A percentile compares a stretch with the other conserved stretches of the same genome.
Conservation (phyloP, 2,888 invertebrate species). For the Tubiluchus corallicola region DNA sequence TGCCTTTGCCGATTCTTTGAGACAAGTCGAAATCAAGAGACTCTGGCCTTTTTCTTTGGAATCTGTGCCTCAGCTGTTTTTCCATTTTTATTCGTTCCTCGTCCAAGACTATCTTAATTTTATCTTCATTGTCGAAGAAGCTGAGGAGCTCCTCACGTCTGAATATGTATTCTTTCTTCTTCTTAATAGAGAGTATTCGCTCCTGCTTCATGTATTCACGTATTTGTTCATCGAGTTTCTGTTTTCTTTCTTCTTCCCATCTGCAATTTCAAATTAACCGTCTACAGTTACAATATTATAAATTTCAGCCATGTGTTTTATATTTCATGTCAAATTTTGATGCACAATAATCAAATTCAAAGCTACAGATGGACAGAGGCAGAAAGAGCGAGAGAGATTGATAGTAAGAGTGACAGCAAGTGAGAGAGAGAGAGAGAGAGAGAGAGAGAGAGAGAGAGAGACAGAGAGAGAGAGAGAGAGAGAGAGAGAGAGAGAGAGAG, state of each 20-base stretch:
- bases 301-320: too few species aligned
- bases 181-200: background rate
- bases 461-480: too few species aligned
- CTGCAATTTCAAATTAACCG: too few species aligned
- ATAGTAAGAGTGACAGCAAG: too few species aligned
- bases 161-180: background rate
- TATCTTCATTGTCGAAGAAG: background rate
- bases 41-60: conserved; percentile 1
- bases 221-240: background rate
- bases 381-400: too few species aligned
- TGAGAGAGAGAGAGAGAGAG: too few species aligned
- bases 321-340: too few species aligned
- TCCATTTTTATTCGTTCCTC: background rate
- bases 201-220: background rate
- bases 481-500: too few species aligned
- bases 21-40: background rate
- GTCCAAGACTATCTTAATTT: background rate
- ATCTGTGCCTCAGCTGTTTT: background rate
- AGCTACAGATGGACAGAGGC: too few species aligned
- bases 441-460: too few species aligned
- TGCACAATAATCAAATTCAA: too few species aligned
- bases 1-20: background rate
- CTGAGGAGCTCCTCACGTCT: background rate
- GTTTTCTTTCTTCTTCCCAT: background rate
- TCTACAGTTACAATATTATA: too few species aligned